phyloP scores from a whole-genome alignment of 2,113 vertebrate species.

The Anhinga anhinga region DNA sequence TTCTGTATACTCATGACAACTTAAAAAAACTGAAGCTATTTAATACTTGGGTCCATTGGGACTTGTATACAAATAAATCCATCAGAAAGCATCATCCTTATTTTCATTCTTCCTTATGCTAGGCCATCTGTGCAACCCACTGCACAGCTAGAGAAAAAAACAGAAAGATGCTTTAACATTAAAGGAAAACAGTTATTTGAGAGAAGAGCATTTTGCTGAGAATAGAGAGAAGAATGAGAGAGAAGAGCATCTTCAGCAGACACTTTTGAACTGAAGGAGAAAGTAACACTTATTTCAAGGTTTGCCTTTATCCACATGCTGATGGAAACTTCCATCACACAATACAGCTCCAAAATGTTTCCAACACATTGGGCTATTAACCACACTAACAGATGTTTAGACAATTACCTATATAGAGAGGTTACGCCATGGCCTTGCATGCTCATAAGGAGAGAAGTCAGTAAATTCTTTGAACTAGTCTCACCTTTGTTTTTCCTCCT shows the following conservation, averaged over 20 bases:
- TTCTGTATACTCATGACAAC: not conserved
- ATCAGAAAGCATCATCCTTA: constrained; percentile 36
- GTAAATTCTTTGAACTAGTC: not conserved
- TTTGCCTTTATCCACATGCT: not conserved
- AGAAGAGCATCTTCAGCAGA: not conserved
- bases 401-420: not conserved
- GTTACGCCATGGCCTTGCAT: not conserved
- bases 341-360: not conserved
- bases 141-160: not conserved
- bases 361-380: not conserved
- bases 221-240: too few relatives aligned
- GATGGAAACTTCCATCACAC: not conserved
- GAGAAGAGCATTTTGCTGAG: not conserved
- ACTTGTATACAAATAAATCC: constrained; percentile 36
- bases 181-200: not conserved
- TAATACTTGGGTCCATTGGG: constrained; percentile 9
- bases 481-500: not conserved
- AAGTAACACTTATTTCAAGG: not conserved
- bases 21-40: constrained; percentile 2
- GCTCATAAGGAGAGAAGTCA: not conserved
- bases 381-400: not conserved
- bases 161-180: not conserved
- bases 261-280: not conserved
- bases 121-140: constrained; percentile 36
- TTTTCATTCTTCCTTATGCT: constrained; percentile 44